These are phyloP conservation scores for Nasua narica DNA, from an alignment of 2,797 vertebrate species.

Conservation along the genomic window DNA sequence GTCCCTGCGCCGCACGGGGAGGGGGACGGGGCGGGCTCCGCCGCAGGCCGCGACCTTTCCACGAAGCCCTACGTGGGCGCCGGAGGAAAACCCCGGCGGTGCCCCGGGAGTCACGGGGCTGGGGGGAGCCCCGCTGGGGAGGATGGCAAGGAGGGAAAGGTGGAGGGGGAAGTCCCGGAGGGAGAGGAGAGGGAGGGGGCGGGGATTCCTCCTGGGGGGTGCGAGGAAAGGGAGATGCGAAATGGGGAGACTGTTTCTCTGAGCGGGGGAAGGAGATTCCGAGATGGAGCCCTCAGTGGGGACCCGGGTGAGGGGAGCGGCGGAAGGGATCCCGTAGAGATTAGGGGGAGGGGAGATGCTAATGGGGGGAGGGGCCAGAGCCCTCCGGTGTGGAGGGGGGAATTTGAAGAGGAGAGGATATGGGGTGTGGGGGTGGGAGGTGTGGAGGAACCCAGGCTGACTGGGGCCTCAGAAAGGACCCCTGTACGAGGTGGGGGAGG, in stretches of 20 bases:
- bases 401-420: neutral
- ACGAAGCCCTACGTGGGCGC: conserved; percentile 1
- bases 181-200: neutral
- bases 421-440: neutral
- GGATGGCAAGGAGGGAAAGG: neutral
- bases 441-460: neutral
- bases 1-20: neutral
- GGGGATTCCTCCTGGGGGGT: neutral
- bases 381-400: neutral
- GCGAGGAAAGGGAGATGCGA: neutral
- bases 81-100: conserved; percentile 50
- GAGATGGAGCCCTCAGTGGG: neutral
- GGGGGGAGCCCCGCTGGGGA: neutral
- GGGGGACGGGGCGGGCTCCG: too few species aligned
- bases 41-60: conserved; percentile 59
- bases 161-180: neutral
- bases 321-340: neutral
- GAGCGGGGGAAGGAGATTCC: neutral
- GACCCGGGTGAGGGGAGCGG: too few species aligned
- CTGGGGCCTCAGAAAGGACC: neutral
- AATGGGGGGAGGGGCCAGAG: neutral
- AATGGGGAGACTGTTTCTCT: neutral
- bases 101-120: conserved; percentile 33
- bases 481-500: neutral
- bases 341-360: neutral